Evolutionary conservation across 2,888 invertebrate genomes (phyloP), one percentile per base, ranked within the genome.

Genomic region (Camponotus fellah): DNA sequence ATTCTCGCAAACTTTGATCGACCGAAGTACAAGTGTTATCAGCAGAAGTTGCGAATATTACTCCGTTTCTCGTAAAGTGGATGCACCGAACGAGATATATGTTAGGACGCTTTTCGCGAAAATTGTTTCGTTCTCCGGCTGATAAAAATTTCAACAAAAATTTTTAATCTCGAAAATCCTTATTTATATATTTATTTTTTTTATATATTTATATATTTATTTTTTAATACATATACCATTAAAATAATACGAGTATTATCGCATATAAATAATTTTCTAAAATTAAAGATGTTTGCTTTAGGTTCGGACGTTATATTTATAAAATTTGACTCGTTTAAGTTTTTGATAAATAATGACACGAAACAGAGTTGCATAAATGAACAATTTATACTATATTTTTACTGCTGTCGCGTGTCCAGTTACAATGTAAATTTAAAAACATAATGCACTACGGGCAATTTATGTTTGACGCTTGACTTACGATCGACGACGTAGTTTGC

Each of bases 1-100:
- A 10, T 76, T 68, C 32, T 56, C 40, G 17, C 26, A 68, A 56
- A 77, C 43, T 77, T 69, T 77, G n/a, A 60, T 56, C 69, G 14
- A 56, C 14, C 5, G n/a, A 68, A 56, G 53, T 56, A 37, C 3
- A 6, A 69, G 9, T 56, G n/a, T 69, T 69, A 76, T 68, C 53
- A 68, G 21, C 21, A 37, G 8, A 53, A 53, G 26, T 6, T 43
- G 14, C 64, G 64, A 64, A 64, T 37, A 5, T 46, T 64, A n/a
- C 32, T 62, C 26, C n/a, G 5, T 62, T 46, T 5, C 43, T 64
- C n/a, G 43, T 14, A 53, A 75, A 64, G 46, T 62, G 14, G n/a
- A 60, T 43, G n/a, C 8, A 32, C 3, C 5, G 34, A 46, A 21
- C 3, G 32, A 43, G 5, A 53, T 53, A 53, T 53, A n/a, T 53